A percentile compares a stretch with the other conserved stretches of the same genome.
Conservation (phyloP, 1,140 invertebrate species). For the Eumaeus atala region DNA sequence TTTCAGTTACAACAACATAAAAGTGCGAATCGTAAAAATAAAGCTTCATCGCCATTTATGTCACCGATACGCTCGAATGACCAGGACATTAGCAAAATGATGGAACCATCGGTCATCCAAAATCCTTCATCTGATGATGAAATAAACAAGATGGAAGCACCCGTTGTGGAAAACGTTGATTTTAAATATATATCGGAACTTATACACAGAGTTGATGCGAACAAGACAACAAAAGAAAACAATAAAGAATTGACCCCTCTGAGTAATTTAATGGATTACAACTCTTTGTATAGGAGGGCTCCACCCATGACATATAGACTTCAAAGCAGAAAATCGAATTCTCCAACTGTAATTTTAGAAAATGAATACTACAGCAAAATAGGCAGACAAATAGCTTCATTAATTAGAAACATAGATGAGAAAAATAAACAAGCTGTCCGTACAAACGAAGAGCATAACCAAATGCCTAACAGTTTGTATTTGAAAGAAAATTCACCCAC, state of each 20-base stretch:
- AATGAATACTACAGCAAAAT: conserved; percentile 46
- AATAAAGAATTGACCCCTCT: no score
- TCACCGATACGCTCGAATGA: no score
- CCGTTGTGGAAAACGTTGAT: conserved; percentile 36
- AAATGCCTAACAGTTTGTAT: conserved; percentile 17
- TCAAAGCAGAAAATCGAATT: no score
- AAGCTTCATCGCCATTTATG: no score
- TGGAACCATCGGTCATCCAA: conserved; percentile 14
- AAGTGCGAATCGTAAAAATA: no score
- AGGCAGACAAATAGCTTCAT: conserved; percentile 55
- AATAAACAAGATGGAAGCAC: conserved; percentile 9
- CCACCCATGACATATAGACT: no score
- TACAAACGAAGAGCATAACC: conserved; percentile 23
- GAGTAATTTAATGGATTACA: conserved; percentile 1
- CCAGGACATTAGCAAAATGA: no score
- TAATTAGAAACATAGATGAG: conserved; percentile 37
- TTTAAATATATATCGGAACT: conserved; percentile 57
- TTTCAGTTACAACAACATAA: no score
- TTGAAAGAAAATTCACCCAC: conserved; percentile 40
- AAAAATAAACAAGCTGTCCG: conserved; percentile 33
- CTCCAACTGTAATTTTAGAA: conserved; percentile 23
- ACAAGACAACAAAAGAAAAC: no score
- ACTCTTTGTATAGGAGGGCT: no score
- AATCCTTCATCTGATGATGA: conserved; percentile 12
- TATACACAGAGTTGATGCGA: conserved; percentile 37